A percentile compares a stretch with the other conserved stretches of the same genome.
Conservation (phyloP, 2,113 vertebrate species). For the Struthidea cinerea region DNA sequence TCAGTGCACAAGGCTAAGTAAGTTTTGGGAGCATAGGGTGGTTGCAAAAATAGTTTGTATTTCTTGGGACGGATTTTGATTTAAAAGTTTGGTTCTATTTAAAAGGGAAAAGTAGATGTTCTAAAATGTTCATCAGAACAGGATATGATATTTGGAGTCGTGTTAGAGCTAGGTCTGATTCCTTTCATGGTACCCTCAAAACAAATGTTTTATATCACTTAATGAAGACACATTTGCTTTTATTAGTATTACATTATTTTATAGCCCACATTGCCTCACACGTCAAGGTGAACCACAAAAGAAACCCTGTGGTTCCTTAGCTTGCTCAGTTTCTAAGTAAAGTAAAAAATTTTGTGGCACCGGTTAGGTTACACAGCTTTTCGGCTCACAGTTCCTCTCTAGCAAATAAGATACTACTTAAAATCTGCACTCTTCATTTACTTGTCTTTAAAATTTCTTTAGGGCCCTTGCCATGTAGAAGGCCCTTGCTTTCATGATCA, state of each 20-base stretch:
- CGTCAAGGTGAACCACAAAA: background rate
- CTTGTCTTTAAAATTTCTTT: background rate
- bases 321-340: background rate
- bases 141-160: background rate
- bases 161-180: background rate
- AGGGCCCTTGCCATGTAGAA: background rate
- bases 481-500: background rate
- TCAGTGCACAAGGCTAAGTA: background rate
- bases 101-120: background rate
- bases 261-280: background rate
- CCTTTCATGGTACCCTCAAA: background rate
- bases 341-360: background rate
- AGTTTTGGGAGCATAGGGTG: background rate
- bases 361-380: background rate
- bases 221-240: background rate
- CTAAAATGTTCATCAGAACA: background rate
- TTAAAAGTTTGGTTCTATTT: background rate
- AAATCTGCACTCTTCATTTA: background rate
- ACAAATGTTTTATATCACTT: background rate
- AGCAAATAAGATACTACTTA: background rate
- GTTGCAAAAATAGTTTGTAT: background rate
- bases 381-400: background rate
- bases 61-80: background rate
- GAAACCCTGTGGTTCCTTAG: background rate
- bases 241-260: background rate